Conservation (phyloP, 2,888 invertebrate species). For the Drepana falcataria region DNA sequence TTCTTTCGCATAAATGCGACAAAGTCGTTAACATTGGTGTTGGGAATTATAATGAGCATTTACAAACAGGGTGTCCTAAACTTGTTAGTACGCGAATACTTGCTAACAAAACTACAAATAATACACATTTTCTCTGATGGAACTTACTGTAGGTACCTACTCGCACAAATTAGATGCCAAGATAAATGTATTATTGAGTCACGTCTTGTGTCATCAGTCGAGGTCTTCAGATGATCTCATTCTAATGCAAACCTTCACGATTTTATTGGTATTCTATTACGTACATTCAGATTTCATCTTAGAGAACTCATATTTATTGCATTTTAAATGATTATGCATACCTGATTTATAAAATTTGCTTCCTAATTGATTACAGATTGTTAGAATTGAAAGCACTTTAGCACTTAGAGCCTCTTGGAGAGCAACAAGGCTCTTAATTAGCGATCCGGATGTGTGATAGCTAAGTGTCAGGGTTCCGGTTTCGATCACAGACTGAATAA, state of each 20-base stretch:
- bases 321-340: neutral
- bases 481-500: too few species aligned
- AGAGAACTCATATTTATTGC: neutral
- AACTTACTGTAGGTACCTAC: slow-evolving; percentile 8
- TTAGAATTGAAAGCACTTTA: neutral
- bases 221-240: slow-evolving; percentile 63
- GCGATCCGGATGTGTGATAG: too few species aligned
- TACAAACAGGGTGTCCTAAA: too few species aligned
- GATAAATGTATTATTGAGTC: slow-evolving; percentile 43
- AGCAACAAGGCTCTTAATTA: too few species aligned
- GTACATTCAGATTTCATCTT: neutral
- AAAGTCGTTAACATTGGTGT: too few species aligned
- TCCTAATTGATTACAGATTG: neutral
- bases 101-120: slow-evolving; percentile 4
- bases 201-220: slow-evolving; percentile 56
- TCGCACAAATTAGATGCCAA: slow-evolving; percentile 18
- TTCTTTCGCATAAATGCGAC: too few species aligned
- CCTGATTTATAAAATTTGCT: neutral
- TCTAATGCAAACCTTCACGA: slow-evolving; percentile 41
- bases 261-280: slow-evolving; percentile 41
- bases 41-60: too few species aligned
- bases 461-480: too few species aligned
- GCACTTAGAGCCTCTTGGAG: too few species aligned
- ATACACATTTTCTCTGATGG: slow-evolving; percentile 16
- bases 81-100: too few species aligned